Evolutionary conservation across 2,888 invertebrate species (phyloP), one percentile per base, ranked within the genome.

Genomic region (Catocala nupta): DNA sequence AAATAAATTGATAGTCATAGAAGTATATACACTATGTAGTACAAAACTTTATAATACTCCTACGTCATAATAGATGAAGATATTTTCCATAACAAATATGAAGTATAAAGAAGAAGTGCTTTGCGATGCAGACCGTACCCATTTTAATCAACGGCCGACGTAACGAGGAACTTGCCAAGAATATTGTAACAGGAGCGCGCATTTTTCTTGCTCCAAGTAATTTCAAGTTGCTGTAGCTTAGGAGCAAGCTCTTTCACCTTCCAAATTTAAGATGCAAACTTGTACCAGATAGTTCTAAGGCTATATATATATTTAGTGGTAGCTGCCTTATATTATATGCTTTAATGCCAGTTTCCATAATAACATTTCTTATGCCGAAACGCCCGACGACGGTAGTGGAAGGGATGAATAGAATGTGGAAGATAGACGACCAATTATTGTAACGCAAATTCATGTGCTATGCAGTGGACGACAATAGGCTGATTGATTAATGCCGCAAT

Each of bases 121-220:
- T 63, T 71, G 44, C 16, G 25, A 44, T 67, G 56, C 60, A 54
- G 39, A 61, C 58, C n/a, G 39, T 63, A 57, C 49, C 55, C 25
- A 48, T 68, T 71, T 74, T 71, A 70, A 70, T 70, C 73, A 72
- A 57, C 54, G 49, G 16, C 47, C 39, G 48, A 45, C 43, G 34
- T 56, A 67, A 61, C 55, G 57, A 71, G 57, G 33, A 58, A 65
- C 55, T 73, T 62, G 63, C 44, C 57, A 47, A 62, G 55, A 61
- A 73, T 64, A 59, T 64, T 59, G 43, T 61, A 59, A 57, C 59
- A 33, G 13, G 11, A 52, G 53, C 13, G 48, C 45, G 52, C 70
- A 50, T 57, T 59, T 60, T 56, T 53, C 16, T 53, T 54, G 51
- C 25, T 13, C 13, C 51, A 59, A 59, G 43, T 68, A 59, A 62